Percentiles rank a stretch among this genome's conserved stretches.
Conservation (phyloP, 2,888 invertebrate species). For the Nymphalis urticae region DNA sequence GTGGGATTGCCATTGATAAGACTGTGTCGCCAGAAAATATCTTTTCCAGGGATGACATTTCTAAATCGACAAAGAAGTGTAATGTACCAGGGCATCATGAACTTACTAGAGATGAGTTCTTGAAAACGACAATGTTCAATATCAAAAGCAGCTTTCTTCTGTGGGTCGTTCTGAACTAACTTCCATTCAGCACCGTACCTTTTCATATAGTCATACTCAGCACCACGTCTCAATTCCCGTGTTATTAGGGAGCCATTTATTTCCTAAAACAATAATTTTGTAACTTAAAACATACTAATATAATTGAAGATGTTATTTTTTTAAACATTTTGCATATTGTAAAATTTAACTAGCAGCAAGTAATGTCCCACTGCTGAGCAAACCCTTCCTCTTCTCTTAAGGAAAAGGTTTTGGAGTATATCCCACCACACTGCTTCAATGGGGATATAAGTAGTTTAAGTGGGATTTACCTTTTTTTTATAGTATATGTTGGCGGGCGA, state of each 20-base stretch:
- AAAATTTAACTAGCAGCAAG: no score
- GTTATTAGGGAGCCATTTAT: slow-evolving; percentile 87
- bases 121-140: slow-evolving; percentile 88
- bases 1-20: no score
- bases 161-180: slow-evolving; percentile 69
- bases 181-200: slow-evolving; percentile 89
- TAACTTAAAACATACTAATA: background rate
- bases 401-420: no score
- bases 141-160: slow-evolving; percentile 80
- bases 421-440: no score
- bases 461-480: no score
- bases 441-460: no score
- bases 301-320: background rate
- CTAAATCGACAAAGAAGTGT: no score
- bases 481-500: no score
- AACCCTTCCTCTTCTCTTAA: no score
- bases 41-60: no score
- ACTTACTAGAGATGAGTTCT: slow-evolving; percentile 87
- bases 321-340: no score
- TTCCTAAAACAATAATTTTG: slow-evolving; percentile 59
- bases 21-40: background rate
- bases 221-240: slow-evolving; percentile 88
- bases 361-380: no score
- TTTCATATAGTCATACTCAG: slow-evolving; percentile 95
- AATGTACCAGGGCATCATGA: background rate